Conservation (phyloP, 2,113 vertebrate species). For the Dasyprocta punctata region DNA sequence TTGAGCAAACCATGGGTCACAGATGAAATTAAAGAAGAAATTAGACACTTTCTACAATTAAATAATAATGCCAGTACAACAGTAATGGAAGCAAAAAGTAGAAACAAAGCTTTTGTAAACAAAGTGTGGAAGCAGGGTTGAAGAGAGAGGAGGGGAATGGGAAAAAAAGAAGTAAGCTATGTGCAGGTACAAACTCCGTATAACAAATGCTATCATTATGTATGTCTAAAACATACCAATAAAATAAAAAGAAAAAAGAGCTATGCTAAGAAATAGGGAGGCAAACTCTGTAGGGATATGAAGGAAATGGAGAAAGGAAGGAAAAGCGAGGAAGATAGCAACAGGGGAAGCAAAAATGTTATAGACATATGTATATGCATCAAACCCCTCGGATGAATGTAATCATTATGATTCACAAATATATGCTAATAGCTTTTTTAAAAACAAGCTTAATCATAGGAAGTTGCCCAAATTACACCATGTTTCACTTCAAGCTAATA, state of each 20-base stretch:
- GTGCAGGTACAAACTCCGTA: background rate
- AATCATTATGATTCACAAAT: background rate
- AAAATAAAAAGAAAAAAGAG: background rate
- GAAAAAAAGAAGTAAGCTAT: background rate
- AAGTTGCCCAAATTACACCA: background rate
- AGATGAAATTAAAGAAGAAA: no score
- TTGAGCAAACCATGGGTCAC: no score
- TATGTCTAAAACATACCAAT: background rate
- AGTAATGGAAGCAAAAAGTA: background rate
- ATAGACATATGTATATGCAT: background rate
- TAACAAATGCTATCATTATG: background rate
- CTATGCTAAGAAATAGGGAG: background rate
- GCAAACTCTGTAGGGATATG: background rate
- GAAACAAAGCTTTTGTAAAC: background rate
- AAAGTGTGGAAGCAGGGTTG: background rate
- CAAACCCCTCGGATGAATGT: background rate
- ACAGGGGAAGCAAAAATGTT: background rate
- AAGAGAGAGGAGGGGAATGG: background rate
- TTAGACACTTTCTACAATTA: no score
- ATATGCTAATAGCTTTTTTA: background rate
- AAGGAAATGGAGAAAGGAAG: background rate
- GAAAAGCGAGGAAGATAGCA: background rate
- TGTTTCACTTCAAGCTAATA: background rate
- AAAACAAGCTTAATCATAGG: background rate
- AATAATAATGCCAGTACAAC: no score